Evolutionary conservation across 2,797 vertebrate genomes (phyloP).

Genomic region (Melopsittacus undulatus): DNA sequence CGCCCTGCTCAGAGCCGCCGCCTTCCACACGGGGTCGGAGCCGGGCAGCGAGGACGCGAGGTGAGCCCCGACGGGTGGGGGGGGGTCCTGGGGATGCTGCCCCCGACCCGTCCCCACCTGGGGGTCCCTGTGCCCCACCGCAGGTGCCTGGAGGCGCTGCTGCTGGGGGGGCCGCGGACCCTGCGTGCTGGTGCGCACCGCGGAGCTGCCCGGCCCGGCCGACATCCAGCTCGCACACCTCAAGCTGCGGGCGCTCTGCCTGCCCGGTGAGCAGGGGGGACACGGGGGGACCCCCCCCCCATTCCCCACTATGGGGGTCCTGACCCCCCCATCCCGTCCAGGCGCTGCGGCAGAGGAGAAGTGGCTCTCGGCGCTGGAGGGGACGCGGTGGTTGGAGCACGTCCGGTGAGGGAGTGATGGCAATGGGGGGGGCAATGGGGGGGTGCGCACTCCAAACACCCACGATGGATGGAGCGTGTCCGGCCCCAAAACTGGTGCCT

Average conservation of each 20-base stretch:
- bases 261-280: constrained; percentile 79
- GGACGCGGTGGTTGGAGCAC: constrained; percentile 90
- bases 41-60: constrained; percentile 91
- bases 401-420: constrained; percentile 77
- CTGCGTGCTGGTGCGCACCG: constrained; percentile 85
- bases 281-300: too few relatives aligned
- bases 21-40: constrained; percentile 90
- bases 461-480: too few relatives aligned
- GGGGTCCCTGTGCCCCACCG: not conserved
- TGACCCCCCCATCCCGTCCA: not conserved
- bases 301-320: accelerated
- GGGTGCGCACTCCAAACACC: too few relatives aligned
- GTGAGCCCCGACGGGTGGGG: constrained; percentile 56
- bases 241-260: constrained; percentile 85
- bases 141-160: constrained; percentile 88
- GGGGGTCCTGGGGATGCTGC: not conserved
- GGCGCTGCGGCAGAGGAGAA: constrained; percentile 85
- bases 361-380: constrained; percentile 92
- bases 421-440: too few relatives aligned
- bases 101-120: not conserved
- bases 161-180: constrained; percentile 87
- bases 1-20: constrained; percentile 86
- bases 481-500: not conserved
- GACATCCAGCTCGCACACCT: constrained; percentile 83
- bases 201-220: constrained; percentile 76